Evolutionary conservation across 2,797 vertebrate genomes (phyloP), one percentile per base, ranked within the genome.

Genomic region (Leontopithecus rosalia): DNA sequence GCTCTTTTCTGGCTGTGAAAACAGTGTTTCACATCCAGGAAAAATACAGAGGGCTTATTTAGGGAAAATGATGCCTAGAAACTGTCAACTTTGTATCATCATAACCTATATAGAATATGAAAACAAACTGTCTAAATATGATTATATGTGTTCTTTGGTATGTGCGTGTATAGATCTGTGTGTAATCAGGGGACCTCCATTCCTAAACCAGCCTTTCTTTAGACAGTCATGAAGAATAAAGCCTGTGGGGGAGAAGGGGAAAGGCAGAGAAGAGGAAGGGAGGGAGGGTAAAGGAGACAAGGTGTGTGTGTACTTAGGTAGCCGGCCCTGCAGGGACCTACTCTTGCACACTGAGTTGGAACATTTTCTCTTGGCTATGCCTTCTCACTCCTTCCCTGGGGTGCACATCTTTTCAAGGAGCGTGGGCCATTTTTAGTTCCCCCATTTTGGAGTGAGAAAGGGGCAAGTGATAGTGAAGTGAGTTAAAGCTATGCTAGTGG

Each of bases 1-100:
- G 13, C 55, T 96, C 90, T 72, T 96, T 98, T 97, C 98, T 99
- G 98, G 98, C 98, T 98, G 98, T 98, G 98, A 99, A 99, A 98
- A 98, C 55, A 97, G 97, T 2, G 55, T 95, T 96, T 94, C 97
- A 79, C 90, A 97, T 98, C 98, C 98, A 98, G 98, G 93, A 98
- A 98, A 98, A 98, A 98, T 95, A 98, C 13, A 89, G 97, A 98
- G 67, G 39, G 92, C 80, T 97, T 96, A 95, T 91, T 97, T 84
- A 91, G 83, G 64, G 94, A 94, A 95, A 96, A 28, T 39, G 43
- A 20, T 97, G 97, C 98, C 98, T 98, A 98, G 98, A 98, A 99
- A 98, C 98, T 99, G 98, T 99, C 98, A 98, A 96, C 97, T 93
- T 97, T 96, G 86, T 97, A 98, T 98, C 98, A 98, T 97, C 98